Percentiles rank a stretch among this genome's conserved stretches.
Conservation (phyloP, 2,797 vertebrate species). For the Pseudochaenichthys georgianus region DNA sequence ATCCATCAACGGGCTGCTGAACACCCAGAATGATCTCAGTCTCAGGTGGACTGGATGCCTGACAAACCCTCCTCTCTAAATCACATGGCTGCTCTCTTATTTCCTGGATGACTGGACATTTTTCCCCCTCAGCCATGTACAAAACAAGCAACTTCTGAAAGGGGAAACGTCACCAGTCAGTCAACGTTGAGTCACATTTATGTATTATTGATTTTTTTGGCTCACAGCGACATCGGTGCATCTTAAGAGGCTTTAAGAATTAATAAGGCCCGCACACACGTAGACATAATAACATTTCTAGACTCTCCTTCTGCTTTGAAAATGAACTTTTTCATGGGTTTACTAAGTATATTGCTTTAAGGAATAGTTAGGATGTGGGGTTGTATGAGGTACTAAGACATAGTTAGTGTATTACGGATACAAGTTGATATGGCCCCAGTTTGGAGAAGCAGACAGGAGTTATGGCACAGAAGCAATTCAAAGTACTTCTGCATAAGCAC, state of each 20-base stretch:
- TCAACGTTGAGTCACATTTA: constrained; percentile 64
- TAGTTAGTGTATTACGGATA: too few species aligned
- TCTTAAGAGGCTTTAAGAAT: constrained; percentile 53
- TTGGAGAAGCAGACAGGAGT: too few species aligned
- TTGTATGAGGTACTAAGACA: too few species aligned
- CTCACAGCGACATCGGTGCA: constrained; percentile 45
- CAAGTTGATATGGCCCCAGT: too few species aligned
- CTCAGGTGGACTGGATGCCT: constrained; percentile 72
- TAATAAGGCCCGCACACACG: constrained; percentile 35
- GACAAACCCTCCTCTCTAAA: constrained; percentile 65
- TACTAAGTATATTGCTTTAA: not conserved
- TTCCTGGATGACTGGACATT: constrained; percentile 80
- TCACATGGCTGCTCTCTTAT: constrained; percentile 79
- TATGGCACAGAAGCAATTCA: too few species aligned
- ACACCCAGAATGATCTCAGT: constrained; percentile 67
- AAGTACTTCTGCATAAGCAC: too few species aligned
- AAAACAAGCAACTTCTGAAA: constrained; percentile 73
- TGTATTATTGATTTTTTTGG: constrained; percentile 64
- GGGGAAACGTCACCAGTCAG: constrained; percentile 65
- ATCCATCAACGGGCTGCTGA: constrained; percentile 74
- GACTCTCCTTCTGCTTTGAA: constrained; percentile 16
- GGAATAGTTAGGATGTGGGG: too few species aligned
- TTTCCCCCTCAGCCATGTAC: constrained; percentile 61
- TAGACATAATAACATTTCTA: constrained; percentile 44
- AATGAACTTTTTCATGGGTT: constrained; percentile 16